These are phyloP conservation scores for Menidia beryllina DNA, from an alignment of 2,113 vertebrate species.

Conservation along the genomic window DNA sequence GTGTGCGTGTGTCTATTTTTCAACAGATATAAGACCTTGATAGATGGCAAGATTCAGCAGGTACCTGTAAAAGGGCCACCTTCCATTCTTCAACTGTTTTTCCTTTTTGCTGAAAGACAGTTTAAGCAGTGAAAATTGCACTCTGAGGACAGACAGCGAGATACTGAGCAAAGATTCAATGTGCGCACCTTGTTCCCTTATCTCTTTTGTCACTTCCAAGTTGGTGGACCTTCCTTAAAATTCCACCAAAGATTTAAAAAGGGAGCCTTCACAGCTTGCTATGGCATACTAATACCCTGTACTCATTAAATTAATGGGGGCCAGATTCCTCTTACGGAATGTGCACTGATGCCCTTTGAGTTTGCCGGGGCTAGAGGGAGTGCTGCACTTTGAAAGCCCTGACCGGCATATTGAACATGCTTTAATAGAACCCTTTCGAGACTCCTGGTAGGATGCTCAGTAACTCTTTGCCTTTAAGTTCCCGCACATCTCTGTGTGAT, in stretches of 20 bases:
- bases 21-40: constrained; percentile 58
- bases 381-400: constrained; percentile 82
- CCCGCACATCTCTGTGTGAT: constrained; percentile 79
- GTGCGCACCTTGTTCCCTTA: constrained; percentile 56
- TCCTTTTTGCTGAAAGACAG: constrained; percentile 61
- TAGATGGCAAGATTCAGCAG: constrained; percentile 54
- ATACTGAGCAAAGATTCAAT: constrained; percentile 77
- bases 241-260: constrained; percentile 74
- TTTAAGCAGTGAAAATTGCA: constrained; percentile 73
- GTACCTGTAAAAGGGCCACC: constrained; percentile 65
- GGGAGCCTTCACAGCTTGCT: constrained; percentile 73
- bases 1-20: constrained; percentile 63
- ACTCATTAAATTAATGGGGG: constrained; percentile 86
- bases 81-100: constrained; percentile 55
- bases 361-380: constrained; percentile 81
- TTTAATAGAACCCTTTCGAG: constrained; percentile 83
- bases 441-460: constrained; percentile 79
- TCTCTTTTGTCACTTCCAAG: constrained; percentile 75
- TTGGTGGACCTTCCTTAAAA: constrained; percentile 76
- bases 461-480: constrained; percentile 82
- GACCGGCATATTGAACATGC: constrained; percentile 83
- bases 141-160: constrained; percentile 69
- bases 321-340: constrained; percentile 77
- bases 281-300: constrained; percentile 83
- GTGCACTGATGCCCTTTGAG: constrained; percentile 82